These are phyloP conservation scores for Vanessa tameamea DNA, from an alignment of 1,140 invertebrate species.

Conservation along the genomic window DNA sequence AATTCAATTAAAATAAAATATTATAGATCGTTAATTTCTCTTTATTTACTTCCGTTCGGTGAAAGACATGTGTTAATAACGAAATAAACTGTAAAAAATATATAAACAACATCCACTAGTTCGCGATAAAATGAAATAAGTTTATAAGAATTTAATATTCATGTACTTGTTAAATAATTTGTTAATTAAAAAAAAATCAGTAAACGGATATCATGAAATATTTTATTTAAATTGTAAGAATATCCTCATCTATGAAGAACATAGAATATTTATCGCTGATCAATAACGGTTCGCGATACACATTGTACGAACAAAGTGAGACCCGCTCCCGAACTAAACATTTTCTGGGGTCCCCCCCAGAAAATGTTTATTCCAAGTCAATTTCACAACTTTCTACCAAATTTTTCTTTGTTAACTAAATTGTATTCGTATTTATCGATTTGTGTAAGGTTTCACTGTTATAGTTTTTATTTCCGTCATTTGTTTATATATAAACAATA, in stretches of 20 bases:
- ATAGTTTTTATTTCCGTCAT: conserved; percentile 49
- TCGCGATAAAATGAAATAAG: too few relatives aligned
- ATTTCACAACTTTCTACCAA: conserved; percentile 48
- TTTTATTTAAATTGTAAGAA: background rate
- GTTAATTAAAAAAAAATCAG: too few relatives aligned
- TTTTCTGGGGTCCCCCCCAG: too few relatives aligned
- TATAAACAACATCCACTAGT: too few relatives aligned
- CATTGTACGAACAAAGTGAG: conserved; percentile 14
- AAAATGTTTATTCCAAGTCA: conserved; percentile 58
- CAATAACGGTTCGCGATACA: conserved; percentile 18
- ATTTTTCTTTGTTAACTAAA: conserved; percentile 64
- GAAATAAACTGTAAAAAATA: too few relatives aligned
- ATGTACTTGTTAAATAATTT: too few relatives aligned
- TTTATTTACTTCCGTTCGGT: too few relatives aligned
- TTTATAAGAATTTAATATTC: too few relatives aligned
- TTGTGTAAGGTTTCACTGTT: conserved; percentile 52
- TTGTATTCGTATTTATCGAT: conserved; percentile 64
- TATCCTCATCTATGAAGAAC: background rate
- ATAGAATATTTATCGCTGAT: background rate
- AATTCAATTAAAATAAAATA: too few relatives aligned
- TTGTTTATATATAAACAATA: conserved; percentile 1
- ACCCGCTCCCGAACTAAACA: conserved; percentile 1
- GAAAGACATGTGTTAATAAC: too few relatives aligned
- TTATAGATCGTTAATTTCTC: too few relatives aligned
- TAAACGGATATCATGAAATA: too few relatives aligned